phyloP scores from a whole-genome alignment of 2,797 vertebrate species.

The Cheirogaleus major region DNA sequence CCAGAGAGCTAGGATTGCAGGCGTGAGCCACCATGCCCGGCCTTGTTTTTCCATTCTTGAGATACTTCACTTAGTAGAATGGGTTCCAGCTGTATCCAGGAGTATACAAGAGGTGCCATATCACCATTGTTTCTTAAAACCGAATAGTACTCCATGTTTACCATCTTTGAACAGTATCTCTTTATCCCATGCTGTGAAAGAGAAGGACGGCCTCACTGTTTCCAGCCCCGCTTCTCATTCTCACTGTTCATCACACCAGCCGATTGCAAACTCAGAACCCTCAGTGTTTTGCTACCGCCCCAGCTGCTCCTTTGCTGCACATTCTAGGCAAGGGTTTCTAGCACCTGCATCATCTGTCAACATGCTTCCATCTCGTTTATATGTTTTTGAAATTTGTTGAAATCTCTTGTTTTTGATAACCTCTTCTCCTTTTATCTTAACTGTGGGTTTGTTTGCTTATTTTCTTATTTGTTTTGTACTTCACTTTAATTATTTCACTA shows the following conservation, averaged over 20 bases:
- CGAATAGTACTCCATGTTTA: neutral
- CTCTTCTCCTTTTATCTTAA: neutral
- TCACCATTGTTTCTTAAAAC: no score
- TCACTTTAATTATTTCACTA: neutral
- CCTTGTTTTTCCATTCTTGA: no score
- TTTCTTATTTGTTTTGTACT: neutral
- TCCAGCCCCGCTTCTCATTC: neutral
- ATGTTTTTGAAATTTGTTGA: neutral
- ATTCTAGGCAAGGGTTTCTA: neutral
- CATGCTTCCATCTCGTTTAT: neutral
- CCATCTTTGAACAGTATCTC: neutral
- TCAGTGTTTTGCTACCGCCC: accelerated
- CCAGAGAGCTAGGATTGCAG: no score
- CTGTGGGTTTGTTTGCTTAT: neutral
- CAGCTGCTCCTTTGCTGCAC: neutral
- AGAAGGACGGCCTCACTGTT: neutral
- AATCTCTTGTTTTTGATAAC: neutral
- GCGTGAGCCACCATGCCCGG: no score
- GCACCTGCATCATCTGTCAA: neutral
- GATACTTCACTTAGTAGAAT: no score
- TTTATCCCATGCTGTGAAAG: neutral
- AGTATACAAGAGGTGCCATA: no score
- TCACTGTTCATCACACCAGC: neutral
- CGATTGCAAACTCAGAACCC: neutral
- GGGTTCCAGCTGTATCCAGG: no score